Evolutionary conservation across 2,113 vertebrate species (phyloP), one percentile per base, ranked within the genome.

Genomic region (Furnarius figulus): DNA sequence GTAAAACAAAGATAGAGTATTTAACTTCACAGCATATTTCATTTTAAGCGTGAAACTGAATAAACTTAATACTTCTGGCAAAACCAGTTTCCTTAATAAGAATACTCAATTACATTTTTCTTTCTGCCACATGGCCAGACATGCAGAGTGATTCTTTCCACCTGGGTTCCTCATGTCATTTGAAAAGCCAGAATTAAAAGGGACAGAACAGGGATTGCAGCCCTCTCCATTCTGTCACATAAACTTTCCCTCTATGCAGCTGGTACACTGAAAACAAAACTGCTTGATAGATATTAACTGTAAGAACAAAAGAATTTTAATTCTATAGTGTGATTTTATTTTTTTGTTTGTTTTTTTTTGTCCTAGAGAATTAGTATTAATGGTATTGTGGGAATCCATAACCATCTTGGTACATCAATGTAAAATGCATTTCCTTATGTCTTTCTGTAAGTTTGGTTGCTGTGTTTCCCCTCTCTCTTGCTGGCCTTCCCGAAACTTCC

Each of bases 81-180:
- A 95, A 97, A 73, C 2, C 63, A 25, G 52, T 90, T 94, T 85
- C 79, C 79, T 78, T 97, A 96, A 95, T 95, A 95, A 74, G 89
- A 94, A 89, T 85, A 97, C 96, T 97, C 94, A 97, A 93, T 96
- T 97, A 93, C 37, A 53, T 89, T 96, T 96, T 90, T 80, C 55
- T 85, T 46, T 90, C 75, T 97, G 90, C 84, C 78, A 88, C 79
- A 42, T 56, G 77, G 72, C 10, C 75, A 95, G 93, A 70, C 83
- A 85, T 78, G 81, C 53, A 73, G 68, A 95, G 58, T 0, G 1
- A 91, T 91, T 91, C 81, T 96, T 96, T 97, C 95, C 96, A 96
- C 93, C 92, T 96, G 94, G 65, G 72, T 92, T 95, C 91, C 37
- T 93, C 95, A 49, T 83, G 67, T 96, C 89, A 90, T 72, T 67